Evolutionary conservation across 2,888 invertebrate species (phyloP), one percentile per base, ranked within the genome.

Genomic region (Brenthis hecate): DNA sequence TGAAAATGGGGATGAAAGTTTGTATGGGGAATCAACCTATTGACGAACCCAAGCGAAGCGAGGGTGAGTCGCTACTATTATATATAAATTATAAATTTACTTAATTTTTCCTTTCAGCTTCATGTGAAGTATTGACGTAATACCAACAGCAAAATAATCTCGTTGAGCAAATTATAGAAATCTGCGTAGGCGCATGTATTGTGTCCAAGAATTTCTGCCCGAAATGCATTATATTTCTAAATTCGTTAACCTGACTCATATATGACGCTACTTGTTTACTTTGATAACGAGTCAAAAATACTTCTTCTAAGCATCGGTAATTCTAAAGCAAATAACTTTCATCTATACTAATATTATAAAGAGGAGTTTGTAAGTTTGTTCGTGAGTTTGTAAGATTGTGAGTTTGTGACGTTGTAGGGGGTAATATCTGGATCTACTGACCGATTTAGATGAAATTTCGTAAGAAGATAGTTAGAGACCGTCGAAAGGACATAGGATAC

Each of bases 151-250:
- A 55, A 19, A 66, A 63, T 13, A 32, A 56, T n/a, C 48, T 65
- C 28, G 53, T 60, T 14, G 14, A 23, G 32, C 28, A 50, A 36
- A 54, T 54, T 28, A 51, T 65, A 50, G 36, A 48, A 63, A 13
- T 51, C 61, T 51, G 56, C 68, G 68, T 66, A 28, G 63, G 70
- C 50, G 65, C 60, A 62, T 62, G 61, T 36, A 66, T 70, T 72
- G 70, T 68, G 56, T 62, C 72, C 67, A 68, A 67, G 55, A 63
- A 67, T 65, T 72, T 70, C 63, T 48, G 60, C n/a, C 48, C 56
- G 61, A 53, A 69, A 62, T 65, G 60, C 62, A 65, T 61, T 62
- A 70, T 57, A 53, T 50, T 65, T 55, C 70, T 70, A 68, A 70
- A 70, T 65, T 62, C 63, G 70, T 55, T 14, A 28, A 66, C 36